A percentile compares a stretch with the other conserved stretches of the same genome.
Evolutionary conservation across 2,113 vertebrate genomes (phyloP).

Genomic region (Fregata magnificens): DNA sequence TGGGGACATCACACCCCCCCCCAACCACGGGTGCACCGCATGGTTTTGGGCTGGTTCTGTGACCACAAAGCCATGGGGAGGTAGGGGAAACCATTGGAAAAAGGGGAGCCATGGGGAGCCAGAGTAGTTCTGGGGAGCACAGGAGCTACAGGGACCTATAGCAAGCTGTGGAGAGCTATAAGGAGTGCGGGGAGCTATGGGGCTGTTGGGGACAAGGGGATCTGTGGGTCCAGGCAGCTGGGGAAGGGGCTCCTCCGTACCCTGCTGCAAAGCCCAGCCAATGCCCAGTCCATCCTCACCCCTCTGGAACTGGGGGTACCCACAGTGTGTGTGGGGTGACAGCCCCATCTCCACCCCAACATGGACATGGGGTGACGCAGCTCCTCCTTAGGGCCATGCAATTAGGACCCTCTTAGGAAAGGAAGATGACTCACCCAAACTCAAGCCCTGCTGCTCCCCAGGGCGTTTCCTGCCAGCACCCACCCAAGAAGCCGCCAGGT

Average conservation of each 20-base stretch:
- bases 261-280: neutral
- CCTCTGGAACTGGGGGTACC: neutral
- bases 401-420: neutral
- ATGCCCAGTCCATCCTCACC: neutral
- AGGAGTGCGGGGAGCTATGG: neutral
- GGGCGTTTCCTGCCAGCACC: neutral
- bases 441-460: neutral
- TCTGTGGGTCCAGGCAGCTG: neutral
- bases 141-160: neutral
- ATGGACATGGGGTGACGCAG: neutral
- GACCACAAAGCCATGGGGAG: neutral
- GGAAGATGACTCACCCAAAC: neutral
- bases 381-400: rapidly evolving
- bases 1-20: too few relatives aligned
- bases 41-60: neutral
- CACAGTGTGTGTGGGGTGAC: too few relatives aligned
- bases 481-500: neutral
- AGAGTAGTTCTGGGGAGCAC: neutral
- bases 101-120: neutral
- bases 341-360: neutral
- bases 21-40: rapidly evolving
- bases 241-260: neutral
- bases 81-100: neutral
- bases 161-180: neutral
- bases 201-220: neutral